phyloP scores from a whole-genome alignment of 2,888 invertebrate genomes.

The Dioctria rufipes region DNA sequence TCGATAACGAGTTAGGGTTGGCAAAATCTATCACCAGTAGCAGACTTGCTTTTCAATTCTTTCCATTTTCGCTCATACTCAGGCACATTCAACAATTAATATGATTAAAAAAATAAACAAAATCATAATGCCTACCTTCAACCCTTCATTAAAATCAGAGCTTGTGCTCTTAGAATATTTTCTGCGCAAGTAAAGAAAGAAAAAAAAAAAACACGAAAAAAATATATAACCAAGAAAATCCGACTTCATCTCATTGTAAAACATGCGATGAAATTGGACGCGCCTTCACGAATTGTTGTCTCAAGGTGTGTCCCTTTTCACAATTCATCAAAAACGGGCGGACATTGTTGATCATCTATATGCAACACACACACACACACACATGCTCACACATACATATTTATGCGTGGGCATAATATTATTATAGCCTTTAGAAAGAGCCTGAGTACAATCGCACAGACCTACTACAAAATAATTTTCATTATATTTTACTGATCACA shows the following conservation, averaged over 20 bases:
- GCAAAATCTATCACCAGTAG: too few relatives aligned
- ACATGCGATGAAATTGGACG: slow-evolving; percentile 53
- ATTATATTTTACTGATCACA: slow-evolving; percentile 37
- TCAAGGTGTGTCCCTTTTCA: slow-evolving; percentile 55
- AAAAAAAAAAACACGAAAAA: not conserved
- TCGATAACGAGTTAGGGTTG: too few relatives aligned
- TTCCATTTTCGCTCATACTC: too few relatives aligned
- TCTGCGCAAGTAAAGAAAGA: not conserved
- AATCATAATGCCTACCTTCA: too few relatives aligned
- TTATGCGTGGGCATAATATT: slow-evolving; percentile 35
- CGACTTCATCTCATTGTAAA: slow-evolving; percentile 14
- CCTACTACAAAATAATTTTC: slow-evolving; percentile 11
- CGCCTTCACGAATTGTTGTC: slow-evolving; percentile 55
- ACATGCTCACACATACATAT: not conserved
- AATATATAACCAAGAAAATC: too few relatives aligned
- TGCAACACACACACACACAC: not conserved
- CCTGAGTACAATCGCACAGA: slow-evolving; percentile 4
- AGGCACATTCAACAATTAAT: too few relatives aligned
- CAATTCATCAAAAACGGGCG: slow-evolving; percentile 53
- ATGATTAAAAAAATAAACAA: too few relatives aligned
- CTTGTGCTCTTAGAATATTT: too few relatives aligned
- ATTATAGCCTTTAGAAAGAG: not conserved
- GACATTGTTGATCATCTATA: slow-evolving; percentile 46
- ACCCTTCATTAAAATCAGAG: too few relatives aligned
- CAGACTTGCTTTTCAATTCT: too few relatives aligned